phyloP scores from a whole-genome alignment of 2,888 invertebrate genomes.

The Drosophila affinis region DNA sequence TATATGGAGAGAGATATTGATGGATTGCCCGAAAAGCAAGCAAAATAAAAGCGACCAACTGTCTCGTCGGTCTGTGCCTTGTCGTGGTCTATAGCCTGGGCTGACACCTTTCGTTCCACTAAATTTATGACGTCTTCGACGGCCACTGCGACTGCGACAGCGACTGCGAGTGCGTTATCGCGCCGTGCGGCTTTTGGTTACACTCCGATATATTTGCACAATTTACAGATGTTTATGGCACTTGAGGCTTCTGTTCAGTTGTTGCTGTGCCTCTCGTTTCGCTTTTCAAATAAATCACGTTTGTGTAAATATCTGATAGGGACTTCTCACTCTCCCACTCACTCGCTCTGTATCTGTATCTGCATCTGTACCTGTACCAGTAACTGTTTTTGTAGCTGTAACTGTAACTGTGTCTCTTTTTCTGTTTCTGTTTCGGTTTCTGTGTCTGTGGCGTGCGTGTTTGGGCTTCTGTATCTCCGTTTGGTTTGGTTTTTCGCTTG shows the following conservation, averaged over 20 bases:
- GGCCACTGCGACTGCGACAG: constrained; percentile 20
- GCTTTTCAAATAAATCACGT: constrained; percentile 70
- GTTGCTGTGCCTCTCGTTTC: constrained; percentile 20
- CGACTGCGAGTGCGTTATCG: constrained; percentile 36
- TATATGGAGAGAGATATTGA: constrained; percentile 55
- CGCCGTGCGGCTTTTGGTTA: constrained; percentile 45
- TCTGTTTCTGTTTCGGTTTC: constrained; percentile 5
- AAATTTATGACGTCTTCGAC: constrained; percentile 64
- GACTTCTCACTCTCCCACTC: constrained; percentile 20
- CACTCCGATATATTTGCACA: constrained; percentile 68
- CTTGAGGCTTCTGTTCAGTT: constrained; percentile 22
- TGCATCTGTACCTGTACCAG: neutral
- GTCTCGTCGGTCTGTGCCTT: constrained; percentile 30
- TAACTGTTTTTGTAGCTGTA: neutral
- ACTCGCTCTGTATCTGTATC: constrained; percentile 6
- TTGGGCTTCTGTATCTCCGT: neutral
- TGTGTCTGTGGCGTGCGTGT: neutral
- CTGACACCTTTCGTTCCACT: constrained; percentile 53
- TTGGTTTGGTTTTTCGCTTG: constrained; percentile 62
- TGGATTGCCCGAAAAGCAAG: constrained; percentile 61
- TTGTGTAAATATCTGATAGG: constrained; percentile 56
- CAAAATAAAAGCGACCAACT: constrained; percentile 52
- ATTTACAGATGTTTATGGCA: constrained; percentile 74
- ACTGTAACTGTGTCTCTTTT: neutral
- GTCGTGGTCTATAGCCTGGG: constrained; percentile 4